A percentile compares a stretch with the other conserved stretches of the same genome.
Evolutionary conservation across 2,113 vertebrate genomes (phyloP).

Genomic region (Cheilinus undulatus): DNA sequence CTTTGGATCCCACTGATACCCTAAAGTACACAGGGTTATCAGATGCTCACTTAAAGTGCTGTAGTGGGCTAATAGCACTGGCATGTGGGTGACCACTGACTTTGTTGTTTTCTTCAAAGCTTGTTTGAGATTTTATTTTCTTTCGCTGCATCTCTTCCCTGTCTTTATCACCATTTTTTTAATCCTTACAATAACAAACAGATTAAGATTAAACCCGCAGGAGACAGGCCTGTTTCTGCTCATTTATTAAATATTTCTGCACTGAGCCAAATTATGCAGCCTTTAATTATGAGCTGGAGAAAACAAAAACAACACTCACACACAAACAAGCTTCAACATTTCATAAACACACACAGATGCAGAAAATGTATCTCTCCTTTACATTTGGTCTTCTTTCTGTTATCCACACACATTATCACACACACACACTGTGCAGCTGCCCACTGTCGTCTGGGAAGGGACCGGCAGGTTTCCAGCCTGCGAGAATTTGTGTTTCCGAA

Average conservation of each 20-base stretch:
- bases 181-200: constrained; percentile 58
- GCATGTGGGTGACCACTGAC: constrained; percentile 28
- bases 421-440: constrained; percentile 57
- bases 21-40: constrained; percentile 13
- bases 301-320: constrained; percentile 53
- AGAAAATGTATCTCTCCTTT: constrained; percentile 23
- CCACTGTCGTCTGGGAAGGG: constrained; percentile 48
- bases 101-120: constrained; percentile 37
- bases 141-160: neutral
- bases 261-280: constrained; percentile 61
- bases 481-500: constrained; percentile 70
- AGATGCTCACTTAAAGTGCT: constrained; percentile 12
- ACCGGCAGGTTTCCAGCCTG: constrained; percentile 70
- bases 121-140: constrained; percentile 20
- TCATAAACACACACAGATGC: constrained; percentile 19
- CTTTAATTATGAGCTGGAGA: constrained; percentile 56
- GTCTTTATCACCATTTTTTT: constrained; percentile 35
- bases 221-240: constrained; percentile 36
- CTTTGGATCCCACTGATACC: neutral
- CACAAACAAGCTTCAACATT: constrained; percentile 15
- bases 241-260: constrained; percentile 53
- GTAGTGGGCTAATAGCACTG: constrained; percentile 6
- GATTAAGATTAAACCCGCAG: constrained; percentile 57
- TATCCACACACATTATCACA: constrained; percentile 28
- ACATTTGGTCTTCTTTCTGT: constrained; percentile 6